Conservation (phyloP, 1,140 invertebrate species). For the Globodera rostochiensis region DNA sequence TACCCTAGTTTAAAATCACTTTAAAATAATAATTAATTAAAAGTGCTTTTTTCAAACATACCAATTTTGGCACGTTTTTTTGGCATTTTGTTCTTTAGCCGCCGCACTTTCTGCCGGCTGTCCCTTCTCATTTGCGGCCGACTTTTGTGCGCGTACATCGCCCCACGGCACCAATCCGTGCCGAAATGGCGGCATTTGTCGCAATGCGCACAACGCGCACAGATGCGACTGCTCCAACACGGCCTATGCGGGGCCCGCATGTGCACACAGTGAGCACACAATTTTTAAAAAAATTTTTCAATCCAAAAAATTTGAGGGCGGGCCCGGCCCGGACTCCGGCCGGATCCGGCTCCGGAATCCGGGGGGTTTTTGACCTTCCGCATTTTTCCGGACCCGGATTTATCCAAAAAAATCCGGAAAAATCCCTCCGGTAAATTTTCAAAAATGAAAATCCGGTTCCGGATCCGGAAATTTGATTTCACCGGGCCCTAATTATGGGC, state of each 20-base stretch:
- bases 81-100: not conserved
- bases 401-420: too few relatives aligned
- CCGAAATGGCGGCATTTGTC: slow-evolving; percentile 83
- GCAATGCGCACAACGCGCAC: slow-evolving; percentile 93
- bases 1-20: too few relatives aligned
- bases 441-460: too few relatives aligned
- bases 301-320: not conserved
- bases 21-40: too few relatives aligned
- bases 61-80: not conserved
- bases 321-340: too few relatives aligned
- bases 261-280: slow-evolving; percentile 78
- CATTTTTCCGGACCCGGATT: too few relatives aligned
- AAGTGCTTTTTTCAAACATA: not conserved
- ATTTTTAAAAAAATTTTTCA: not conserved
- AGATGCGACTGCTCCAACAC: slow-evolving; percentile 91
- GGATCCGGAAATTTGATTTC: too few relatives aligned
- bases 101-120: slow-evolving; percentile 44
- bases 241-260: slow-evolving; percentile 84
- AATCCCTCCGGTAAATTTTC: too few relatives aligned
- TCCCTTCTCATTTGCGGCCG: slow-evolving; percentile 66
- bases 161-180: slow-evolving; percentile 84
- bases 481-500: not conserved
- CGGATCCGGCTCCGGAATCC: too few relatives aligned
- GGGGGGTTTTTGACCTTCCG: too few relatives aligned
- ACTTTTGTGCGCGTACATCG: slow-evolving; percentile 68